Evolutionary conservation across 1,140 invertebrate species (phyloP).

Genomic region (Drosophila bipectinata): DNA sequence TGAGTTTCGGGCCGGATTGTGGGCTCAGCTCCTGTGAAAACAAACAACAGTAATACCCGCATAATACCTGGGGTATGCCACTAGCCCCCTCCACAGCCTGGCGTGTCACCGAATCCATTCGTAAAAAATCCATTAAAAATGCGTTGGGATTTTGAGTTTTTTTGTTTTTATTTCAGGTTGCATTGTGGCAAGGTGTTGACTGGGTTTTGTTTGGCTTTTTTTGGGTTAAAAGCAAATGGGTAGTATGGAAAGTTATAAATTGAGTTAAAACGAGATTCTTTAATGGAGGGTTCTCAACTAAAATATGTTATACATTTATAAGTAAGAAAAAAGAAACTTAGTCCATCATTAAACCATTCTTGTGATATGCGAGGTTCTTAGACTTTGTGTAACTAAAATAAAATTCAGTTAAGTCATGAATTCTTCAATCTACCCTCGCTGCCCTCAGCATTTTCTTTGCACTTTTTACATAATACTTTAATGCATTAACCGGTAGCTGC

Average conservation of each 20-base stretch:
- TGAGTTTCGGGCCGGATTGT: conserved; percentile 32
- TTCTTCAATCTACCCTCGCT: neutral
- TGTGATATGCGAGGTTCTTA: neutral
- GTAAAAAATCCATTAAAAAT: conserved; percentile 58
- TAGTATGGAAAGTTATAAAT: conserved; percentile 1
- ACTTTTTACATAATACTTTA: conserved; percentile 52
- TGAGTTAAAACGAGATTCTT: neutral
- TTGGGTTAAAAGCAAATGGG: conserved; percentile 9
- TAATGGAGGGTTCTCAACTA: neutral
- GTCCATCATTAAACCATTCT: no score
- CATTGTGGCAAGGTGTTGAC: conserved; percentile 59
- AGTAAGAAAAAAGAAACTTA: neutral
- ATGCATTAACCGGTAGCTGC: conserved; percentile 58
- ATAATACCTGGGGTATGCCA: conserved; percentile 40
- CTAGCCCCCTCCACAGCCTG: neutral
- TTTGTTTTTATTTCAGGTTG: conserved; percentile 24
- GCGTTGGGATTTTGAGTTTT: conserved; percentile 44
- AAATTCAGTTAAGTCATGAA: neutral
- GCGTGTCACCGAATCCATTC: conserved; percentile 20
- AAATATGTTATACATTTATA: neutral
- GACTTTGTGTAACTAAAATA: no score
- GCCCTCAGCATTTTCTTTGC: neutral
- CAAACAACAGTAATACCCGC: conserved; percentile 62
- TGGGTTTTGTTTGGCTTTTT: conserved; percentile 47
- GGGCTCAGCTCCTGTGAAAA: conserved; percentile 54